Conservation (phyloP, 2,888 invertebrate genomes). For the Leptinotarsa rubiginosa region DNA sequence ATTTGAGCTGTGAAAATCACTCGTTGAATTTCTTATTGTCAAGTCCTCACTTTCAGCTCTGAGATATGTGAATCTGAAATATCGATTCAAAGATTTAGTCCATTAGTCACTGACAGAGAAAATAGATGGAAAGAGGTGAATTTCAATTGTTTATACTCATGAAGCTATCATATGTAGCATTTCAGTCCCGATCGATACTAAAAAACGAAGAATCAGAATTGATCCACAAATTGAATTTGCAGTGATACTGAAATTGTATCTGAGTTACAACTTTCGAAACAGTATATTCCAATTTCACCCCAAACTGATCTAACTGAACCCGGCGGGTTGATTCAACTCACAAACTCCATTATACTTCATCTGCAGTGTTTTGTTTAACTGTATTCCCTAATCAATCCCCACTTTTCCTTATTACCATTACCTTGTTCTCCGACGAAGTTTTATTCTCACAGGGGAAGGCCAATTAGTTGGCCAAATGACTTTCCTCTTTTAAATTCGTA, state of each 20-base stretch:
- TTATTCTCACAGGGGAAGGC: background rate
- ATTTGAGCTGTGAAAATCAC: too few species aligned
- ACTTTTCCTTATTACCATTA: slow-evolving; percentile 10
- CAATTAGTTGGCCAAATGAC: slow-evolving; percentile 3
- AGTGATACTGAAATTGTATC: background rate
- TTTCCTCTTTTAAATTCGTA: background rate
- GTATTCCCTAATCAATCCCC: slow-evolving; percentile 7
- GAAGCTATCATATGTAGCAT: too few species aligned
- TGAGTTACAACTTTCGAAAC: background rate
- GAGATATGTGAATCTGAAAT: too few species aligned
- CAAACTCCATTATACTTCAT: background rate
- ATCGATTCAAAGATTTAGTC: too few species aligned
- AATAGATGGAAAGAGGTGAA: too few species aligned
- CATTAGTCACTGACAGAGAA: too few species aligned
- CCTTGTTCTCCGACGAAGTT: background rate
- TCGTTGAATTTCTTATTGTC: too few species aligned
- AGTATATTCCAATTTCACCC: background rate
- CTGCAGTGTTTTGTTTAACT: background rate
- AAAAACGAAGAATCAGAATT: too few species aligned
- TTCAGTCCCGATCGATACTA: too few species aligned
- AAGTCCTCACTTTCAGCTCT: too few species aligned
- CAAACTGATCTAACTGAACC: background rate
- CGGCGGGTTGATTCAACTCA: background rate
- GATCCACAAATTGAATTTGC: too few species aligned
- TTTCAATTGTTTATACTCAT: too few species aligned